phyloP scores from a whole-genome alignment of 30 jellyfish, hydroid and myxozoan species.

The Chironex yamaguchii region DNA sequence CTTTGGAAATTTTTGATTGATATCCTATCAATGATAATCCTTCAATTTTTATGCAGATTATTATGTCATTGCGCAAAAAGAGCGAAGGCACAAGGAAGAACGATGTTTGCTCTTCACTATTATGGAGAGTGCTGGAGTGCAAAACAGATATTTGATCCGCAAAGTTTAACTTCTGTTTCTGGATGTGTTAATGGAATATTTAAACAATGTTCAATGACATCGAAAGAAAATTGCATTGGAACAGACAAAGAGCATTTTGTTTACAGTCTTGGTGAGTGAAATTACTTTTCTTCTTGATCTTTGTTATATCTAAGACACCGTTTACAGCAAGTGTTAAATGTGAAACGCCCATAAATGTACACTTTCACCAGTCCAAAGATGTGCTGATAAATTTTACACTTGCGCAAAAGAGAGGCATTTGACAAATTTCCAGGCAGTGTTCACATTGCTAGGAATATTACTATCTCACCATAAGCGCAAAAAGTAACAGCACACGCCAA shows the following conservation, averaged over 20 bases:
- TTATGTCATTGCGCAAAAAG: constrained; percentile 38
- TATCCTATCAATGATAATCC: too few species aligned
- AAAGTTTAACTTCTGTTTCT: constrained; percentile 7
- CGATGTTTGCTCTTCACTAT: constrained; percentile 66
- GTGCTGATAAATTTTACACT: too few species aligned
- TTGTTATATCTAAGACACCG: too few species aligned
- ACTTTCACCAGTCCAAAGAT: too few species aligned
- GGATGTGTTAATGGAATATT: constrained; percentile 46
- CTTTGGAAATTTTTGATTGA: too few species aligned
- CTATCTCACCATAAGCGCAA: too few species aligned
- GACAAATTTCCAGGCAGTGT: not conserved
- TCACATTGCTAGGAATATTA: not conserved
- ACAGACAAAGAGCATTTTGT: constrained; percentile 9
- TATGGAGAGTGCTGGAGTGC: constrained; percentile 96
- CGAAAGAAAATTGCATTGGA: constrained; percentile 46
- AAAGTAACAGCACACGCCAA: too few species aligned
- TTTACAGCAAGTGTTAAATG: too few species aligned
- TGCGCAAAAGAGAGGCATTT: too few species aligned
- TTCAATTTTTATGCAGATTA: constrained; percentile 18
- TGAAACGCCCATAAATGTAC: too few species aligned
- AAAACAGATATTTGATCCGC: not conserved
- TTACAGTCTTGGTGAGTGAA: constrained; percentile 12
- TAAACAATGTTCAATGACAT: not conserved
- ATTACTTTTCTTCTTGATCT: too few species aligned
- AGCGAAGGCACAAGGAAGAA: constrained; percentile 39